Evolutionary conservation across 1,140 invertebrate genomes (phyloP).

Genomic region (Drosophila arawakana): DNA sequence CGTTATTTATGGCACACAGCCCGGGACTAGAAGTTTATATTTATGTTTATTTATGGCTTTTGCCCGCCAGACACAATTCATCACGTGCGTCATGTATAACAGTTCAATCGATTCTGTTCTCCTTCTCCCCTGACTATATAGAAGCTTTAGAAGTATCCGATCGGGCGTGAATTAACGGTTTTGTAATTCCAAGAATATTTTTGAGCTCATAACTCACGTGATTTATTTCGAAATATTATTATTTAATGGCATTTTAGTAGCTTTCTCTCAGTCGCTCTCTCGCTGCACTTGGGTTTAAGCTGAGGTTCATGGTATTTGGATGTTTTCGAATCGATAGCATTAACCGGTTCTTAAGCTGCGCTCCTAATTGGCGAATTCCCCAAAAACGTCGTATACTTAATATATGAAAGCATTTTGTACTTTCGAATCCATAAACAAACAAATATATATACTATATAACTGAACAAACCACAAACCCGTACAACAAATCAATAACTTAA

Average conservation of each 20-base stretch:
- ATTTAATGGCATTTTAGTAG: constrained; percentile 34
- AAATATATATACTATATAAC: constrained; percentile 38
- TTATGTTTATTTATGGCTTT: constrained; percentile 69
- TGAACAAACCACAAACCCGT: constrained; percentile 9
- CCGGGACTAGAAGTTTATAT: constrained; percentile 32
- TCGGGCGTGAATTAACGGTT: constrained; percentile 32
- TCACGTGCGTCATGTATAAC: constrained; percentile 78
- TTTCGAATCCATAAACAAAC: constrained; percentile 62
- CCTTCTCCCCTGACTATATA: neutral
- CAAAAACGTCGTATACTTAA: constrained; percentile 56
- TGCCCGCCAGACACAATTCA: constrained; percentile 63
- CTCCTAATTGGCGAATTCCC: constrained; percentile 51
- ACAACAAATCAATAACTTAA: constrained; percentile 51
- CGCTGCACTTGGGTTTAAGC: neutral
- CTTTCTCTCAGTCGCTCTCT: constrained; percentile 51
- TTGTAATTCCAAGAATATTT: constrained; percentile 6
- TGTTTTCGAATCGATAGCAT: constrained; percentile 19
- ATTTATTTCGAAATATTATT: constrained; percentile 17
- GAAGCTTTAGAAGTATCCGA: no score
- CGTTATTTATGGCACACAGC: constrained; percentile 68
- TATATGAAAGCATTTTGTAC: constrained; percentile 72
- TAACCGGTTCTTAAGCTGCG: constrained; percentile 55
- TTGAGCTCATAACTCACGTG: constrained; percentile 22
- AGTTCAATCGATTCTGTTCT: constrained; percentile 67
- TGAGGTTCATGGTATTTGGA: neutral